phyloP scores from a whole-genome alignment of 2,113 vertebrate species.

The Chionomys nivalis region DNA sequence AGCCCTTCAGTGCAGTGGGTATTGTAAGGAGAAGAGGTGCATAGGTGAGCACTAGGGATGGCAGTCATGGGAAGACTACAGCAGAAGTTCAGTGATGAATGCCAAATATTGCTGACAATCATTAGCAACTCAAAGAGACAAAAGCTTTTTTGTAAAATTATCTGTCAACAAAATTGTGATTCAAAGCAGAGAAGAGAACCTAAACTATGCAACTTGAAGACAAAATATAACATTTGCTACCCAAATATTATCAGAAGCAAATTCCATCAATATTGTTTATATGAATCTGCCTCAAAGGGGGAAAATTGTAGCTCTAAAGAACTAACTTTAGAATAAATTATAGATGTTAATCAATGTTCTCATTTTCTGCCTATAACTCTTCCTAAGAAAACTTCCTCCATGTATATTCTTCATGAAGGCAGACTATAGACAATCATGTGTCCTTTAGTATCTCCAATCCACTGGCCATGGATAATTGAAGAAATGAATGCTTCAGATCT shows the following conservation, averaged over 20 bases:
- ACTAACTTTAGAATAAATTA: slow-evolving; percentile 17
- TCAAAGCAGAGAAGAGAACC: neutral
- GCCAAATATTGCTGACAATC: neutral
- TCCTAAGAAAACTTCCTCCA: neutral
- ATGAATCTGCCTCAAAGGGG: neutral
- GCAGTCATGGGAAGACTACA: neutral
- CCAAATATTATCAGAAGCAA: slow-evolving; percentile 26
- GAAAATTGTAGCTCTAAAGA: slow-evolving; percentile 13
- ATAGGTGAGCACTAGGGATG: neutral
- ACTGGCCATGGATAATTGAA: neutral
- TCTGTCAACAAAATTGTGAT: slow-evolving; percentile 6
- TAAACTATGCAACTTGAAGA: neutral
- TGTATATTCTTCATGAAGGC: neutral
- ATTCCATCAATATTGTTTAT: slow-evolving; percentile 18
- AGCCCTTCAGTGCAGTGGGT: neutral
- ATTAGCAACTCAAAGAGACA: neutral
- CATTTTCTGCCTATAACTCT: neutral
- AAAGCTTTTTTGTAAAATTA: slow-evolving; percentile 35
- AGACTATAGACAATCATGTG: neutral
- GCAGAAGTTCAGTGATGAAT: neutral
- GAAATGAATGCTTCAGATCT: neutral
- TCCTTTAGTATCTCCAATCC: neutral
- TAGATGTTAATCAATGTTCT: neutral
- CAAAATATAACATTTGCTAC: neutral
- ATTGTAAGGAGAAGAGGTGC: neutral